Evolutionary conservation across 2,888 invertebrate species (phyloP).

Genomic region (Dione juno): DNA sequence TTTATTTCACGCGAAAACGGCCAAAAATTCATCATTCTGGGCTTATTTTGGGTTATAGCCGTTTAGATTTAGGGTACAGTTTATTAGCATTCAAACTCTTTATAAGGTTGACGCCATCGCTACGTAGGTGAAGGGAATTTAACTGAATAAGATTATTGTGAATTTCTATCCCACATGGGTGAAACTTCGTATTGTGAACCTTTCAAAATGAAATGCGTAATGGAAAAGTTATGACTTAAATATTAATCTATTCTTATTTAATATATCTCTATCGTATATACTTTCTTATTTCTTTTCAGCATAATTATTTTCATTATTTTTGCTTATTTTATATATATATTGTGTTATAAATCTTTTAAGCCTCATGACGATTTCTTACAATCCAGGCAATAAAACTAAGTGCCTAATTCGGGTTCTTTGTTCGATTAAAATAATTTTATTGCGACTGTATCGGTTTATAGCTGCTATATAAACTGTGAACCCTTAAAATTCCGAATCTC

Average conservation of each 20-base stretch:
- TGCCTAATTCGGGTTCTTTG: conserved; percentile 29
- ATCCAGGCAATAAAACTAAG: conserved; percentile 18
- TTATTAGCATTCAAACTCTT: conserved; percentile 22
- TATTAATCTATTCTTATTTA: too few relatives aligned
- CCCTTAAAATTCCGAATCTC: conserved; percentile 40
- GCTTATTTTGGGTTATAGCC: conserved; percentile 20
- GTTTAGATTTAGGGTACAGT: conserved; percentile 23
- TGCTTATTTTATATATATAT: not conserved
- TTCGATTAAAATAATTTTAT: conserved; percentile 37
- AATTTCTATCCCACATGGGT: not conserved
- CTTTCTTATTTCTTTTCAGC: not conserved
- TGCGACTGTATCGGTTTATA: conserved; percentile 34
- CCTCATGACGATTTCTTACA: not conserved
- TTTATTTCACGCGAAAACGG: conserved; percentile 26
- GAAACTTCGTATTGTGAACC: too few relatives aligned
- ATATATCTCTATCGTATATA: too few relatives aligned
- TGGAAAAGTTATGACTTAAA: too few relatives aligned
- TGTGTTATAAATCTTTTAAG: not conserved
- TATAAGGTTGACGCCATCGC: not conserved
- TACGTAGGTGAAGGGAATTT: not conserved
- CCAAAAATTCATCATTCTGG: conserved; percentile 16
- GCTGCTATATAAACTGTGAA: conserved; percentile 32
- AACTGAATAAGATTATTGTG: not conserved
- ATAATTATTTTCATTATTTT: not conserved
- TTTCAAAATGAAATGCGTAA: too few relatives aligned